Base-by-base conservation (phyloP, 35 echinoderm and acorn worm species). In the Patiria miniata region DNA sequence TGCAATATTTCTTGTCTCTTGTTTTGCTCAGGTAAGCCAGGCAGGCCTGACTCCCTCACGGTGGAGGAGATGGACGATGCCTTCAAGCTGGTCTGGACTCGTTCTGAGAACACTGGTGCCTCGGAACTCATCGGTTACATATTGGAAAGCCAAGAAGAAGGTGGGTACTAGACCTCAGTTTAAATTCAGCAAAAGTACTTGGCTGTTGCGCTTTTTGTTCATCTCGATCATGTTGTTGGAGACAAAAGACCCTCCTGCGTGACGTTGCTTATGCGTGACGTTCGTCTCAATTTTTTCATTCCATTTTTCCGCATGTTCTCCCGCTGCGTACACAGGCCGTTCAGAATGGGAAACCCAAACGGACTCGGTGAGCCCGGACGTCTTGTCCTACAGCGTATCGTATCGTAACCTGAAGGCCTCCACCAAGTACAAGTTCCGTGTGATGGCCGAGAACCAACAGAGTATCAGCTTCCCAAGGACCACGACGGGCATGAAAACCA, bases 381-480 rank as follows among this genome's bases (percentile, higher is more conserved):
- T 37, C 17, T 51, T 18, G 16, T 51, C 60, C 17, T 97, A 87
- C 52, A 19, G 39, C 36, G 86, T 97, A 14, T 65, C 83, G 0
- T 85, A 84, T 36, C 19, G 38, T 36, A 86, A 90, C 32, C 88
- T 97, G 0, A 86, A 90, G 26, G 52, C 88, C 7, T 81, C 54
- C 33, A 90, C 91, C 32, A 78, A 42, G 32, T 97, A 97, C 59
- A 28, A 40, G 1, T 97, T 97, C 84, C 78, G 95, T 2, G 81
- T 97, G 51, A 88, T 97, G 85, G 95, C 95, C 0, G 95, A 93
- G 77, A 97, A 92, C 42, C 26, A 38, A 1, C 77, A 91, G 30
- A 90, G 95, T 52, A 79, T 93, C 65, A 97, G 95, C 36, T 57
- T 78, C 51, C 95, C 95, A 8, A 84, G 29, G 30, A 5, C 38